Base-by-base conservation (phyloP, 1,140 invertebrate genomes). In the Caenorhabditis latens region DNA sequence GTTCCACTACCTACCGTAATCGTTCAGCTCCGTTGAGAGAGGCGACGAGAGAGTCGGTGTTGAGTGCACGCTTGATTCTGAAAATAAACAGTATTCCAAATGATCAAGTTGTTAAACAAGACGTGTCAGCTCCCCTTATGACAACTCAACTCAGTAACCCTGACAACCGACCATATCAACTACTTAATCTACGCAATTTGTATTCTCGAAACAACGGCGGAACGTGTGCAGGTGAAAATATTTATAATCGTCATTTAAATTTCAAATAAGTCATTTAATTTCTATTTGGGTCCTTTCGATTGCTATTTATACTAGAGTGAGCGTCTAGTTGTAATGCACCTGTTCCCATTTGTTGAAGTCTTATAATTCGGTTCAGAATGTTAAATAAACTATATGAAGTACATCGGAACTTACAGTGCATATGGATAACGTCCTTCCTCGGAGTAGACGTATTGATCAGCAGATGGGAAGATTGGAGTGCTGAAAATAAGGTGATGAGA, bases 351-450 rank as follows among this genome's bases (percentile, higher is more conserved):
- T 32, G 32, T 32, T 32, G 32, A 32, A 32, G 32, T 32, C 32
- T 32, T 32, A 32, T 32, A 32, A 32, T 32, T 32, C 32, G 32
- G 32, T 32, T 32, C 32, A 32, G 32, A 32, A 32, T 32, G 32
- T 32, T 32, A 32, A 32, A 32, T 32, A 2, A 32, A 32, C 32
- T 32, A 32, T 32, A 32, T 32, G 32, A 32, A 32, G 32, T 32
- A 2, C 32, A 32, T 32, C 32, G 32, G 32, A 50, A 79, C 71
- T 79, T 24, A 79, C 71, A 53, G 16, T 24, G 40, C 43, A 21
- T 79, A 79, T 50, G 71, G 71, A 79, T 79, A 79, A 50, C 71
- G 71, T 48, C 46, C 71, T 24, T 50, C 71, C 71, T 63, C 61
- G 8, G 71, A 19, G 46, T 79, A 79, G 46, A 79, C 8, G 46